Base-by-base conservation (phyloP, 2,113 vertebrate genomes). In the Oophaga pumilio region DNA sequence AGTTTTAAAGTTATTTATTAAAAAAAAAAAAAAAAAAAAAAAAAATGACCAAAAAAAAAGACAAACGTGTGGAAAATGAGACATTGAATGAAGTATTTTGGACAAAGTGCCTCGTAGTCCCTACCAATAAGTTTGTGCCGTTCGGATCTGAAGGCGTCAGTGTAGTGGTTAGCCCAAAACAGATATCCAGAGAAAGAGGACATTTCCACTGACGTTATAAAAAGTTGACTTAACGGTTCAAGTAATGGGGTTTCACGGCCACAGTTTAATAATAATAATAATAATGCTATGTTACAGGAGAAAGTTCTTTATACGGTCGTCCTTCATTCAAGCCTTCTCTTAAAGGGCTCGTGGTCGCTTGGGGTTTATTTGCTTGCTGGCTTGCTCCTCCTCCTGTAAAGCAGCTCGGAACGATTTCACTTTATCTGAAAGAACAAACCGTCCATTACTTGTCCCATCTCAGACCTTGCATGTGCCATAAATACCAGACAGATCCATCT, bases 331-430 rank as follows among this genome's bases (percentile, higher is more conserved):
- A 92, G 56, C 56, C 78, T 89, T 22, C 15, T 81, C 92, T 96
- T 96, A 99, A 93, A 99, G 96, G 64, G 97, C 96, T 73, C 97
- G 96, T 89, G 97, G 97, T 94, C 97, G 97, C 91, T 97, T 98
- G n/a, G 97, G 97, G 90, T 96, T 97, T 88, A 99, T 99, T 93
- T 99, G 97, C 94, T 98, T 96, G 95, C 98, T 99, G 76, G 98
- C 98, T 89, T 98, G 97, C 90, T 99, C 98, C 88, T 99, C 98
- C 68, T 99, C 97, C 92, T 98, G 97, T 2, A 99, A 95, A 43
- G 97, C 91, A 84, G 96, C 95, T 62, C 98, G 97, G 94, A 99
- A 99, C 81, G 97, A 96, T 90, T 99, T 99, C 92, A 99, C 98
- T 97, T 99, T 99, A 93, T 98, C 98, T 98, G 91, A 43, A 12